These are phyloP conservation scores for Cyclophora albipunctata DNA, from an alignment of 2,888 invertebrate genomes.

Conservation along the genomic window DNA sequence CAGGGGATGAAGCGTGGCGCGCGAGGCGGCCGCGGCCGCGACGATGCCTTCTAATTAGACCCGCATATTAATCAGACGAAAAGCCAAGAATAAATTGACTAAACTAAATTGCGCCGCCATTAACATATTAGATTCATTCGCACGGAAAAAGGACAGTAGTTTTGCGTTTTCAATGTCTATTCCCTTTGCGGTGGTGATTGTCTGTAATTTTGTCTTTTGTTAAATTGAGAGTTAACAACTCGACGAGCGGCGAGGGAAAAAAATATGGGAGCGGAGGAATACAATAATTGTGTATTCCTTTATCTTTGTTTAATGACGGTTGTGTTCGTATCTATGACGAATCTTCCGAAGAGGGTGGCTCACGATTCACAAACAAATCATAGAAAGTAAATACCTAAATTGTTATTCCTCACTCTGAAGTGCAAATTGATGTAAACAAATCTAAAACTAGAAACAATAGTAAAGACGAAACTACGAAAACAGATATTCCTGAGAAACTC, in stretches of 20 bases:
- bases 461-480: too few species aligned
- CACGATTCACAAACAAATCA: too few species aligned
- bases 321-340: background rate
- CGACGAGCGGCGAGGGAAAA: slow-evolving; percentile 6
- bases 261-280: background rate
- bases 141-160: slow-evolving; percentile 21
- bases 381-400: too few species aligned
- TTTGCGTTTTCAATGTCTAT: slow-evolving; percentile 9
- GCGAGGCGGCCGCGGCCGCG: slow-evolving; percentile 16
- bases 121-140: slow-evolving; percentile 38
- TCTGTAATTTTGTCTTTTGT: slow-evolving; percentile 21
- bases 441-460: too few species aligned
- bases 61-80: slow-evolving; percentile 41
- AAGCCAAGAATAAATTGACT: slow-evolving; percentile 31
- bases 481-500: too few species aligned
- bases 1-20: slow-evolving; percentile 26
- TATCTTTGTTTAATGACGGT: slow-evolving; percentile 6
- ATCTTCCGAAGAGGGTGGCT: background rate
- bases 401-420: too few species aligned
- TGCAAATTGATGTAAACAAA: too few species aligned
- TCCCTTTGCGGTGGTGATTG: slow-evolving; percentile 19
- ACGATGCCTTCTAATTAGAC: slow-evolving; percentile 40
- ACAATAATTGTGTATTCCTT: background rate
- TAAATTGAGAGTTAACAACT: slow-evolving; percentile 19
- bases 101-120: slow-evolving; percentile 31